Evolutionary conservation across 2,113 vertebrate species (phyloP).

Genomic region (Esox niger): DNA sequence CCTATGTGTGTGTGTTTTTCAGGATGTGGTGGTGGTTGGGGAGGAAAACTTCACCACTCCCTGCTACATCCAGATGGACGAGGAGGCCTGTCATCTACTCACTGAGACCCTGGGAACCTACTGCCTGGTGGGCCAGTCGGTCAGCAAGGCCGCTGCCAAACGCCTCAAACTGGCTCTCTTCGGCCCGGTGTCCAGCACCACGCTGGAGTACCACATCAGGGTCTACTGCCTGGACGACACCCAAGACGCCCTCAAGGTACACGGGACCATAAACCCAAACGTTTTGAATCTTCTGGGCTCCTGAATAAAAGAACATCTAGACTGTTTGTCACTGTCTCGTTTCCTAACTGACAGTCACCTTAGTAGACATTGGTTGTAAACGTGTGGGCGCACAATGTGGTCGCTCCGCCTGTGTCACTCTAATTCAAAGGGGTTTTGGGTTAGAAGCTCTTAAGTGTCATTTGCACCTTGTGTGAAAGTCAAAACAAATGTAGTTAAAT

Average conservation of each 20-base stretch:
- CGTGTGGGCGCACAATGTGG: too few species aligned
- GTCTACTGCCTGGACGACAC: conserved; percentile 94
- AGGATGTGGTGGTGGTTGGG: conserved; percentile 91
- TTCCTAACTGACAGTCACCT: too few species aligned
- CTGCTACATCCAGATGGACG: conserved; percentile 90
- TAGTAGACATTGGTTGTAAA: too few species aligned
- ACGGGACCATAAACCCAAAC: neutral
- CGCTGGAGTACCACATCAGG: conserved; percentile 88
- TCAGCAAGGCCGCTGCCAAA: conserved; percentile 86
- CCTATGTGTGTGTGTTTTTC: conserved; percentile 35
- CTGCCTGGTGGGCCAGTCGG: conserved; percentile 86
- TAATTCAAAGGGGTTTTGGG: too few species aligned
- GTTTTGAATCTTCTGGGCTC: too few species aligned
- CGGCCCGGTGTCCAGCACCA: conserved; percentile 83
- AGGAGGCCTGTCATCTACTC: conserved; percentile 89
- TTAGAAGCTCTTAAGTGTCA: too few species aligned
- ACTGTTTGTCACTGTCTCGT: too few species aligned
- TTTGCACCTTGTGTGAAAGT: too few species aligned
- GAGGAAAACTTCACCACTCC: conserved; percentile 95
- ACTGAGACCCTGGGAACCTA: conserved; percentile 90
- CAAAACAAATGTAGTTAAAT: too few species aligned
- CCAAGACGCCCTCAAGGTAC: conserved; percentile 89
- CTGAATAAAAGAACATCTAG: too few species aligned
- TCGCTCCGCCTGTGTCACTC: too few species aligned
- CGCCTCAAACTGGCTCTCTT: conserved; percentile 90